Percentiles rank a stretch among this genome's conserved stretches.
Evolutionary conservation across 2,113 vertebrate species (phyloP).

Genomic region (Toxostoma redivivum): DNA sequence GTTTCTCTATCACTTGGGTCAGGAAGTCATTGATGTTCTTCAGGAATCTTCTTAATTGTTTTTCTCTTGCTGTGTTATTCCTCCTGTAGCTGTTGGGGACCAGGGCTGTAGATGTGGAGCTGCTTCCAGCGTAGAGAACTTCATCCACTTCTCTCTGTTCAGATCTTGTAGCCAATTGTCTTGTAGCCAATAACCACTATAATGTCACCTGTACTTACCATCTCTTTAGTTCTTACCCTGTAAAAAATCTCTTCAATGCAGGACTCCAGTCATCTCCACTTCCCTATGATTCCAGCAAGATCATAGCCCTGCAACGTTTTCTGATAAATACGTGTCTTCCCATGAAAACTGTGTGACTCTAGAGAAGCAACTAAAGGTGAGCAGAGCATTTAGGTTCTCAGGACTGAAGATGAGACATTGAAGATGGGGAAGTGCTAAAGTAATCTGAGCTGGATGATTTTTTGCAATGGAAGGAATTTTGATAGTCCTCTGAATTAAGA

Average conservation of each 20-base stretch:
- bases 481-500: background rate
- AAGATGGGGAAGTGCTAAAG: background rate
- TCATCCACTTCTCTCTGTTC: background rate
- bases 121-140: background rate
- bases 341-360: background rate
- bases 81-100: background rate
- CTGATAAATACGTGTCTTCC: background rate
- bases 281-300: background rate
- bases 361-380: background rate
- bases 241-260: background rate
- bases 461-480: background rate
- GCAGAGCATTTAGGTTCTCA: background rate
- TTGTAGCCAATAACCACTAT: background rate
- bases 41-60: background rate
- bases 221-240: background rate
- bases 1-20: background rate
- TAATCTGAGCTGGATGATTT: background rate
- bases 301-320: background rate
- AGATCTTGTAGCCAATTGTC: background rate
- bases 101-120: background rate
- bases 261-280: background rate
- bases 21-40: background rate
- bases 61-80: background rate
- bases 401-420: background rate
- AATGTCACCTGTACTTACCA: background rate